Base-by-base conservation (phyloP, 1,140 invertebrate genomes). In the Pseudomyrmex dendroicus region DNA sequence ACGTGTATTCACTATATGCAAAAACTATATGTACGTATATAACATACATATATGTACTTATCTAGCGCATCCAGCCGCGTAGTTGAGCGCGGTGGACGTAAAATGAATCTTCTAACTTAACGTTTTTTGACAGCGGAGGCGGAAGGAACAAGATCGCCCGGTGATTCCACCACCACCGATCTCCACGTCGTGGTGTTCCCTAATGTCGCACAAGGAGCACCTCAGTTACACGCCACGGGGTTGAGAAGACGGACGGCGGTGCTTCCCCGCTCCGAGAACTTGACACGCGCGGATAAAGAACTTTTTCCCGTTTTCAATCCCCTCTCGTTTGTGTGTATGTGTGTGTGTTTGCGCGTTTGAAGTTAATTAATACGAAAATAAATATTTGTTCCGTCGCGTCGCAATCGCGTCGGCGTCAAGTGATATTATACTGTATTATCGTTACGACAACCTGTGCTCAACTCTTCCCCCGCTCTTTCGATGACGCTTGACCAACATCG, bases 171-270 rank as follows among this genome's bases (percentile, higher is more conserved):
- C 86, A 74, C 84, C 56, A 54, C 48, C 35, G 35, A 35, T 35
- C 35, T 35, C 5, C 5, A 35, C 35, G 35, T 35, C 46, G 15
- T 73, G 10, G 10, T 82, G 83, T 85, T 44, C 64, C 59, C 63
- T 67, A 63, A 68, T 89, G 62, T 85, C 84, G 84, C 80, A 48
- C 52, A 84, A 82, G 76, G 62, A 90, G 77, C 25, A 88, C 78
- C 73, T 90, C 89, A 90, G 89, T 90, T 83, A 86, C 82, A 82
- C 82, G 85, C 77, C 67, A 90, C 89, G 70, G 89, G 89, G 89
- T 89, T 89, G 85, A 73, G 82, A 87, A 84, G 89, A 46, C 84
- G 87, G 89, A 89, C 85, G 87, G 35, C 52, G 73, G 76, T 66
- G 25, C 10, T n/a, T 62, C n/a, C 35, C 61, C 56, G 78, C 74